Evolutionary conservation across 2,888 invertebrate species (phyloP), one percentile per base, ranked within the genome.

Genomic region (Drosophila pseudotakahashii): DNA sequence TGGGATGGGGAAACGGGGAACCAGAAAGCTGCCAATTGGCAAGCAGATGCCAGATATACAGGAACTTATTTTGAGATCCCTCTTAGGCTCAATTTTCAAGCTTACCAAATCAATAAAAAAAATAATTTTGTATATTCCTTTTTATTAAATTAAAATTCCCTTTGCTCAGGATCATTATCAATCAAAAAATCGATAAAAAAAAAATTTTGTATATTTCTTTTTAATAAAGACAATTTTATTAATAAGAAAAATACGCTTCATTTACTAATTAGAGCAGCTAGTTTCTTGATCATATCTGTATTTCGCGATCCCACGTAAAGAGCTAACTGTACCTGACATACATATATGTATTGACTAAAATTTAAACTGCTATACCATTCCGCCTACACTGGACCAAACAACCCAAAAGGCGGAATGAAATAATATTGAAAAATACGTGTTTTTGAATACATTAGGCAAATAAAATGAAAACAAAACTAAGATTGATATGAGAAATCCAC

Each of bases 31-130:
- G 71, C 50, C 55, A 70, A 59, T 23, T 57, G 26, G 39, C 13
- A 62, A 60, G 44, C 81, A 66, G 68, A 50, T 67, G 62, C 37
- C 36, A 16, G 30, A 10, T 30, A 13, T 23, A 67, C 34, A 9
- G 32, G 7, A 47, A 67, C 53, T 39, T 0, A 30, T 10, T 14
- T 47, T 7, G 13, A 10, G 5, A 42, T 34, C 34, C 34, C 34
- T 11, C 3, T 11, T 3, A 4, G 34, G 34, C 11, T 11, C 11
- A 34, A 10, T 34, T 10, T 34, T 0, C 11, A 34, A 34, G 11
- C 32, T 10, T 11, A 5, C 34, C 19, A 42, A 42, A 42, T 11
- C 2, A 1, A 19, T 0, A 2, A 7, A 13, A 13, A 42, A 4
- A 39, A 10, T n/a, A 2, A n/a, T n/a, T 7, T 14, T n/a, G 2